phyloP scores from a whole-genome alignment of 1,140 invertebrate species.

The Wasmannia auropunctata region DNA sequence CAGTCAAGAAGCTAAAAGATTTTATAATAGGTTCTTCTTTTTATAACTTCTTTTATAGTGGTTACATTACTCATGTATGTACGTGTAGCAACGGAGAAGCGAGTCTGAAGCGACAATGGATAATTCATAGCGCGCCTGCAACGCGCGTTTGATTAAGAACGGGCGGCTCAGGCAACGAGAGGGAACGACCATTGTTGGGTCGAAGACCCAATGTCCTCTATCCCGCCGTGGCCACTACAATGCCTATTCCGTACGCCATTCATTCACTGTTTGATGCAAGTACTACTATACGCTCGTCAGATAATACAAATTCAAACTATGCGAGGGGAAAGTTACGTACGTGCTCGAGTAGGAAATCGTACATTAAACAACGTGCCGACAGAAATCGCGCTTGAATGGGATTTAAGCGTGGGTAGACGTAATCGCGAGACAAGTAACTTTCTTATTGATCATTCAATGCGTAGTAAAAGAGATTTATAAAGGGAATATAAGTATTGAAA shows the following conservation, averaged over 20 bases:
- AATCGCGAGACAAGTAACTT: not conserved
- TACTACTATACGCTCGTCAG: not conserved
- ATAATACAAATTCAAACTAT: conserved; percentile 17
- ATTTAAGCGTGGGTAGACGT: not conserved
- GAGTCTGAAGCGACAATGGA: not conserved
- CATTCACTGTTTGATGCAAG: not conserved
- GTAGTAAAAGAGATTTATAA: not conserved
- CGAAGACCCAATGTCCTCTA: conserved; percentile 51
- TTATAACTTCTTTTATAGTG: not conserved
- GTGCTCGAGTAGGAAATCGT: not conserved
- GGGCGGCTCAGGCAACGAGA: not conserved
- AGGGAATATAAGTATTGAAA: not conserved
- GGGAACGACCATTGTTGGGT: conserved; percentile 27
- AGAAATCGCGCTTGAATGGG: not conserved
- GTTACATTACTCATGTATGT: not conserved
- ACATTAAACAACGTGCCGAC: not conserved
- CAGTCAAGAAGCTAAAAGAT: conserved; percentile 93
- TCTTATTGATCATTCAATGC: not conserved
- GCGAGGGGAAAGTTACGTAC: conserved; percentile 5
- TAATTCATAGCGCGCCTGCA: not conserved
- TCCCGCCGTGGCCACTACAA: conserved; percentile 24
- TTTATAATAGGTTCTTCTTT: conserved; percentile 21
- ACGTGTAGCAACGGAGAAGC: not conserved
- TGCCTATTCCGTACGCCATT: conserved; percentile 44
- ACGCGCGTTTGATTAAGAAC: conserved; percentile 38